Percentiles rank a stretch among this genome's conserved stretches.
phyloP scores from a whole-genome alignment of 2,888 invertebrate genomes.

The Andricus quercusramuli region DNA sequence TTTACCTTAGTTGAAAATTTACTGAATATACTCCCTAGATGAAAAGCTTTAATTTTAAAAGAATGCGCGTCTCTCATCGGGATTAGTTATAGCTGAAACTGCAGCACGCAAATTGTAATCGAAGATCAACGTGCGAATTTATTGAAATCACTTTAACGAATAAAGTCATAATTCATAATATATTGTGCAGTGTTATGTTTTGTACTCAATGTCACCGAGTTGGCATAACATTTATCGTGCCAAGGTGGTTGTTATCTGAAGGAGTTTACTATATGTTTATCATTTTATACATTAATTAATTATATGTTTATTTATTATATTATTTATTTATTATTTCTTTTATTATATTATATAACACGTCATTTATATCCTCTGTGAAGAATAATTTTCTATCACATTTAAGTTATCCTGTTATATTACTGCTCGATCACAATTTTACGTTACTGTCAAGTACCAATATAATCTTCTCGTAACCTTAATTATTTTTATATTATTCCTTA shows the following conservation, averaged over 20 bases:
- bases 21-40: not conserved
- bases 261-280: no score
- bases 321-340: no score
- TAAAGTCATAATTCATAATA: constrained; percentile 14
- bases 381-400: no score
- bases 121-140: constrained; percentile 4
- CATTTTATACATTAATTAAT: no score
- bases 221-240: constrained; percentile 21
- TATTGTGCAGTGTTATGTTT: constrained; percentile 18
- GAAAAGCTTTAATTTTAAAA: not conserved
- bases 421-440: not conserved
- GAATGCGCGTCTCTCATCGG: not conserved
- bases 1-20: not conserved
- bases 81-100: not conserved
- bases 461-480: not conserved
- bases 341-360: not conserved
- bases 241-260: not conserved
- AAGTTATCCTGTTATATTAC: not conserved
- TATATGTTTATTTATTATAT: no score
- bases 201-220: constrained; percentile 1
- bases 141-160: constrained; percentile 9
- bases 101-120: not conserved
- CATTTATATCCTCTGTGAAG: no score
- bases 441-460: not conserved
- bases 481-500: not conserved